phyloP scores from a whole-genome alignment of 2,888 invertebrate species.

The Chrysomela aeneicollis region DNA sequence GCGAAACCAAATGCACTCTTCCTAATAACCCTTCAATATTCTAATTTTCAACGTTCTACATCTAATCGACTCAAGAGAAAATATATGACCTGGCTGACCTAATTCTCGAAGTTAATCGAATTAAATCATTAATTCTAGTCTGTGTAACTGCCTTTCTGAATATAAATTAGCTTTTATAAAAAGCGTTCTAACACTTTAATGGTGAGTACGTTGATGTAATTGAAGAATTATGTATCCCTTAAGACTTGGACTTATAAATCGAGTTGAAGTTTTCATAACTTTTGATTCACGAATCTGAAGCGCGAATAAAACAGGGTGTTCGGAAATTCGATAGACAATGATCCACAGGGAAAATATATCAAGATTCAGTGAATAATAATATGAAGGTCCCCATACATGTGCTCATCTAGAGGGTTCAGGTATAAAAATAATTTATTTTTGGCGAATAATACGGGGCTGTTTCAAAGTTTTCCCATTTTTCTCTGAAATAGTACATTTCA shows the following conservation, averaged over 20 bases:
- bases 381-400: too few relatives aligned
- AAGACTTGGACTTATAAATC: not conserved
- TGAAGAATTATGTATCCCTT: slow-evolving; percentile 13
- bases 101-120: slow-evolving; percentile 21
- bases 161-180: slow-evolving; percentile 16
- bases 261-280: not conserved
- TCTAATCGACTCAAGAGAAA: slow-evolving; percentile 4
- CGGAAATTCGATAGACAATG: too few relatives aligned
- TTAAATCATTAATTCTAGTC: slow-evolving; percentile 15
- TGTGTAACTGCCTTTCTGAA: slow-evolving; percentile 13
- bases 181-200: slow-evolving; percentile 7
- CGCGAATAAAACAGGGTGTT: too few relatives aligned
- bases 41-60: not conserved
- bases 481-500: too few relatives aligned
- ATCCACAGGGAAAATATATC: too few relatives aligned
- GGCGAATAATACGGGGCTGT: too few relatives aligned
- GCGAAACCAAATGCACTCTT: not conserved
- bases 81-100: slow-evolving; percentile 13
- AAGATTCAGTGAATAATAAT: too few relatives aligned
- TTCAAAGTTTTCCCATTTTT: too few relatives aligned
- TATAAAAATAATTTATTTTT: too few relatives aligned
- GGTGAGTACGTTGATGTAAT: slow-evolving; percentile 3
- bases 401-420: too few relatives aligned
- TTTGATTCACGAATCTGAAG: too few relatives aligned
- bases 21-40: slow-evolving; percentile 1